phyloP scores from a whole-genome alignment of 2,888 invertebrate species.

The Leptothorax acervorum region DNA sequence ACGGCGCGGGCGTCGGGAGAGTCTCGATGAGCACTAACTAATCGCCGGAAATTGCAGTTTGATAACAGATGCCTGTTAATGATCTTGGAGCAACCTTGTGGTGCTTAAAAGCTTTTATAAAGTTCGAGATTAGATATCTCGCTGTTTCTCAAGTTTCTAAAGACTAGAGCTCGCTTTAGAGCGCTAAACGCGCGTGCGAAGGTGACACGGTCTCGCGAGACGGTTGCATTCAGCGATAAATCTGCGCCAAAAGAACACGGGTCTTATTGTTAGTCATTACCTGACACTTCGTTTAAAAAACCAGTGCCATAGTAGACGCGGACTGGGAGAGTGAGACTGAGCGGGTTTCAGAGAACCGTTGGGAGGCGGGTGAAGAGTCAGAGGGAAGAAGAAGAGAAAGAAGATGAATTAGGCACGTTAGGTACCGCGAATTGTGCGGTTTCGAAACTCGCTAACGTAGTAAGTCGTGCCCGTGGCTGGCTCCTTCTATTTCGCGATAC shows the following conservation, averaged over 20 bases:
- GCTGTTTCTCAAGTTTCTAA: neutral
- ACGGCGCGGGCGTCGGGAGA: neutral
- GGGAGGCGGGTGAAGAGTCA: neutral
- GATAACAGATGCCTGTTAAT: slow-evolving; percentile 2
- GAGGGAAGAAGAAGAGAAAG: neutral
- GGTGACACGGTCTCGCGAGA: slow-evolving; percentile 4
- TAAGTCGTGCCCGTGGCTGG: neutral
- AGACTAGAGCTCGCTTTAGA: too few species aligned
- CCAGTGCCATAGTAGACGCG: neutral
- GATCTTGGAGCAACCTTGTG: neutral
- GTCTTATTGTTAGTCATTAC: slow-evolving; percentile 32
- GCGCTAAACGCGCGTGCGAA: too few species aligned
- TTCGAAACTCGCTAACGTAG: slow-evolving; percentile 15
- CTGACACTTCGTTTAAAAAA: slow-evolving; percentile 33
- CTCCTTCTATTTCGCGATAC: slow-evolving; percentile 24
- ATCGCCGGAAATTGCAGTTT: neutral
- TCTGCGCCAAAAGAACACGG: neutral
- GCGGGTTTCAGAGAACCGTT: neutral
- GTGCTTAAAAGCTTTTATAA: neutral
- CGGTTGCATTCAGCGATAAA: slow-evolving; percentile 9
- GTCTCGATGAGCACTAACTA: neutral
- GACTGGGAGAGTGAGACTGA: neutral
- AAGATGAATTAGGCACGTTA: slow-evolving; percentile 42
- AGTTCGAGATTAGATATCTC: neutral
- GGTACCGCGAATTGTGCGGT: slow-evolving; percentile 21